Evolutionary conservation across 2,888 invertebrate genomes (phyloP), one percentile per base, ranked within the genome.

Genomic region (Ophioninae sp.): DNA sequence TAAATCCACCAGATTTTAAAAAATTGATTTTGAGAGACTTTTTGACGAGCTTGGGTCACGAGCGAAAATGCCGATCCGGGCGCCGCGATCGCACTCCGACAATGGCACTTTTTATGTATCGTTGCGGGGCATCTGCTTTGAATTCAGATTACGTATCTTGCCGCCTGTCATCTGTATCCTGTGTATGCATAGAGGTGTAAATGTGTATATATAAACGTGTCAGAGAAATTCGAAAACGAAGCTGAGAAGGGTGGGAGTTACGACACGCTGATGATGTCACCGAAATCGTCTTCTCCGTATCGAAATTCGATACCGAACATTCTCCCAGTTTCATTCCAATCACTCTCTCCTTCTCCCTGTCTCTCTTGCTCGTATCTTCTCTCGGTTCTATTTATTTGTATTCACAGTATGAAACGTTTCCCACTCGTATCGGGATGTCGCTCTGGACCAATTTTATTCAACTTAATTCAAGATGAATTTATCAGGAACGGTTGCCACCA

Each of bases 91-190:
- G 65, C 65, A 17, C 65, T 75, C 76, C 58, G 78, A 79, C 85
- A 85, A 85, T 85, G 85, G 80, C 85, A 88, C 87, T 88, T 88
- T 86, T 86, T 88, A 87, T 89, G 44, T 69, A 74, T 79, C 87
- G 87, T 81, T 20, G 75, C 65, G 58, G 56, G 76, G 74, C 77
- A 82, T 88, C 89, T 88, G 87, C 88, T 89, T 88, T 87, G 87
- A 88, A 89, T 90, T 89, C 87, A 86, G 88, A 88, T 88, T 89
- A 87, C 88, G 87, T 89, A 89, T 90, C 89, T 87, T 85, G 83
- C 83, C 81, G 65, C 61, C 80, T 65, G 82, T 77, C 75, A 76
- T 75, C 59, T 76, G 71, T 44, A 39, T 59, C 51, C 84, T 56
- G 63, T 76, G 22, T 44, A 68, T 41, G n/a, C 23, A 30, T 41